Conservation (phyloP, 1,140 invertebrate species). For the Diploscapter pachys region DNA sequence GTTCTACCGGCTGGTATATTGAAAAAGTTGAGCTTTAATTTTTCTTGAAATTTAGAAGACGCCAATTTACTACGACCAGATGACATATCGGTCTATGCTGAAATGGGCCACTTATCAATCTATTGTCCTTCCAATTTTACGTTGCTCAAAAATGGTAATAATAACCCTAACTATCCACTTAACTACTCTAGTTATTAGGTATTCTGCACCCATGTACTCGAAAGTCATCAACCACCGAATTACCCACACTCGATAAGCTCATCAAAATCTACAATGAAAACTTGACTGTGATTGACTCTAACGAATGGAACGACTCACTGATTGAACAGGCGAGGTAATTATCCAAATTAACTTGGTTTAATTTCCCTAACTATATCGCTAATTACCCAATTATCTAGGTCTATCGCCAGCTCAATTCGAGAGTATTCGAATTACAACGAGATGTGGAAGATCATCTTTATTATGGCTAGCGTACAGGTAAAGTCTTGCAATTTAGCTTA, state of each 20-base stretch:
- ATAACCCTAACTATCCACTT: background rate
- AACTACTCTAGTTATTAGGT: slow-evolving; percentile 16
- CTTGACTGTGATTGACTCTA: slow-evolving; percentile 15
- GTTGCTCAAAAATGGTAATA: slow-evolving; percentile 19
- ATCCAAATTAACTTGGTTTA: background rate
- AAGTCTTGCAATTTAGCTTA: background rate
- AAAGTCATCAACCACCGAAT: slow-evolving; percentile 13
- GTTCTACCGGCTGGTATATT: slow-evolving; percentile 2
- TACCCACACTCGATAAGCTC: slow-evolving; percentile 30
- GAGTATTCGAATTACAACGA: slow-evolving; percentile 17
- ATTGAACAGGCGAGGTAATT: slow-evolving; percentile 13
- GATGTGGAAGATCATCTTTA: slow-evolving; percentile 32
- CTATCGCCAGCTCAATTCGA: slow-evolving; percentile 19
- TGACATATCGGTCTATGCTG: slow-evolving; percentile 3
- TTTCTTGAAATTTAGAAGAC: background rate
- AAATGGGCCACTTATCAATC: slow-evolving; percentile 29
- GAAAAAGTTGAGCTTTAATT: background rate
- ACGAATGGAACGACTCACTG: slow-evolving; percentile 20
- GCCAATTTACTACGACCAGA: background rate
- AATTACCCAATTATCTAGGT: background rate
- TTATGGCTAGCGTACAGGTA: slow-evolving; percentile 30
- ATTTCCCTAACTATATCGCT: background rate
- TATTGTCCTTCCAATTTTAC: slow-evolving; percentile 28
- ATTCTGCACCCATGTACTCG: slow-evolving; percentile 21
- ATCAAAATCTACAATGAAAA: slow-evolving; percentile 16